Evolutionary conservation across 2,888 invertebrate genomes (phyloP), one percentile per base, ranked within the genome.

Genomic region (Melanchra persicariae): DNA sequence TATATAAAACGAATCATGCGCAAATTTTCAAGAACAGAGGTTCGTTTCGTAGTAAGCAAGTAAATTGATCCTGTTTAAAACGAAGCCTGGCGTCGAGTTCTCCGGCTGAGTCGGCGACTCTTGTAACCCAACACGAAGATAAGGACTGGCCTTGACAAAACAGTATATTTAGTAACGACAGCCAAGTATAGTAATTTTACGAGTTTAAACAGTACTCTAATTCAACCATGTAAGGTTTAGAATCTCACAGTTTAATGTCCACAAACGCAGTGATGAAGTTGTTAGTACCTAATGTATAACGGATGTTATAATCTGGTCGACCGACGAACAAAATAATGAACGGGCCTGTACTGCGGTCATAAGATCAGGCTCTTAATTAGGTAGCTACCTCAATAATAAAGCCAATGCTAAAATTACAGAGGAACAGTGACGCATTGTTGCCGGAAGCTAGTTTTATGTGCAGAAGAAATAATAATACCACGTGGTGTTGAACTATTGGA

Each of bases 81-180:
- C 69, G 82, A 84, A 81, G 58, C 64, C 77, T 55, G 66, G 87
- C 82, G 74, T 83, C 81, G 84, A 81, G 87, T 87, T 88, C 88
- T 88, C 84, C 84, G 85, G 87, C 88, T 89, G 88, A 88, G 90
- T 89, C 93, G 92, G 92, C 90, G 87, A 85, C 90, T 93, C 89
- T 93, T 87, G 94, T 91, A 94, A 95, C 92, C 89, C 79, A 88
- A 94, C 86, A 91, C 92, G 86, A 78, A 90, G 93, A 94, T 94
- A 94, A 93, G 88, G 73, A 79, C 80, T 88, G 88, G 87, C 93
- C 93, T 93, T 93, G 93, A 91, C 89, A 85, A 88, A 89, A 81
- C 79, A 63, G 70, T 73, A 59, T 59, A 61, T 49, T 57, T 51
- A 67, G 45, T 74, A 78, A 73, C 74, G 61, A 81, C 65, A 69